Evolutionary conservation across 2,797 vertebrate species (phyloP), one percentile per base, ranked within the genome.

Genomic region (Pelochelys cantorii): DNA sequence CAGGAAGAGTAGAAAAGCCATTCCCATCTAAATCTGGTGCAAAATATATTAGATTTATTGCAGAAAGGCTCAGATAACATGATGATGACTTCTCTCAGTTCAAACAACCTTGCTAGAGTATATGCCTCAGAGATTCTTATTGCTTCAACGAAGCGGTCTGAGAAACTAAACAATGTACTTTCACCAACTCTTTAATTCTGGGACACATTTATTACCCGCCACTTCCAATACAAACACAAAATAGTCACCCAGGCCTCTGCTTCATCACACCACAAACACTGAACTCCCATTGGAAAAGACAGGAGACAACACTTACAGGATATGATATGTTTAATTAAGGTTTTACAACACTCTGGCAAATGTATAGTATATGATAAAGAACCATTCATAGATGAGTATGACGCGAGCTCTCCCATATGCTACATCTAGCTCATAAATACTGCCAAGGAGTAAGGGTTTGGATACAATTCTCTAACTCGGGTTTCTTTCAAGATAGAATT

Each of bases 181-280:
- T 62, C 60, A 23, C 37, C 25, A 82, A 0, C 31, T 90, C 53
- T 77, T 87, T 42, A 65, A 10, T 5, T 34, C 54, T 6, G 25
- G 42, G 79, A 25, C 0, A 0, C 3, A 10, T 83, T 31, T 62
- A 11, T 42, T 12, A n/a, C 2, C 6, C n/a, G 23, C 25, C 74
- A 37, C 87, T 54, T 54, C 20, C 5, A 5, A 90, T 42, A 54
- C 25, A 53, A n/a, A 34, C 31, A 42, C 25, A 87, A 48, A n/a
- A 54, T 12, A 25, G 11, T 34, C 52, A 55, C 23, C 53, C 75
- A 59, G 11, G 42, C 25, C 31, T 17, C 18, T 79, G 25, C 82
- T 86, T 9, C 4, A 81, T 23, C 52, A 52, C 22, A 34, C 6
- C 18, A 11, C 3, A 68, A 71, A 14, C 20, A 34, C 23, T 42